Evolutionary conservation across 2,797 vertebrate genomes (phyloP).

Genomic region (Sciaenops ocellatus): DNA sequence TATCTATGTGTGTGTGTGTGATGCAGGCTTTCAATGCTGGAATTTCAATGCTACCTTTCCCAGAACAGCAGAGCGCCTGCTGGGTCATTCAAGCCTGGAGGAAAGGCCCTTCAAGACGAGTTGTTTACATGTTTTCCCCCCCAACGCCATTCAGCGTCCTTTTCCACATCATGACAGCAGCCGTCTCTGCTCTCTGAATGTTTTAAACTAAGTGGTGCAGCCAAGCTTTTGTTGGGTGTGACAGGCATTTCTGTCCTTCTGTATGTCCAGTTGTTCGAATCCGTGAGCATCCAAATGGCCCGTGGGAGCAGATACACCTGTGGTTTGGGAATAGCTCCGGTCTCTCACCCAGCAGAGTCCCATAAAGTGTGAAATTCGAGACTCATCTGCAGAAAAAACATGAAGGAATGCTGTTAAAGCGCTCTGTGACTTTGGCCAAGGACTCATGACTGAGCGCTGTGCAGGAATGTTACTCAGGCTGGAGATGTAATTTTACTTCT

Average conservation of each 20-base stretch:
- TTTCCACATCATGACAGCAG: slow-evolving; percentile 20
- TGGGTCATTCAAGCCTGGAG: slow-evolving; percentile 42
- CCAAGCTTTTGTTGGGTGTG: slow-evolving; percentile 8
- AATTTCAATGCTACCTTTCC: slow-evolving; percentile 44
- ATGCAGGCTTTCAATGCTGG: slow-evolving; percentile 40
- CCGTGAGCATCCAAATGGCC: slow-evolving; percentile 56
- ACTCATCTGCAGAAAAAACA: slow-evolving; percentile 56
- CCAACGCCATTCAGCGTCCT: slow-evolving; percentile 22
- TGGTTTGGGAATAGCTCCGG: slow-evolving; percentile 65
- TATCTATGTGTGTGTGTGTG: slow-evolving; percentile 3
- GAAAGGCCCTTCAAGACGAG: slow-evolving; percentile 37
- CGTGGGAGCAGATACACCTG: slow-evolving; percentile 72
- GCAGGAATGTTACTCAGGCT: slow-evolving; percentile 42
- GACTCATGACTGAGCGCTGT: slow-evolving; percentile 39
- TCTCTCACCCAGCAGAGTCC: slow-evolving; percentile 55
- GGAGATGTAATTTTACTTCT: slow-evolving; percentile 40
- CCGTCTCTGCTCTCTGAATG: neutral
- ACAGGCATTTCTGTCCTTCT: slow-evolving; percentile 35
- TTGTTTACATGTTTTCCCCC: slow-evolving; percentile 45
- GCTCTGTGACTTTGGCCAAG: slow-evolving; percentile 54
- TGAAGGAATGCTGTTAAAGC: slow-evolving; percentile 75
- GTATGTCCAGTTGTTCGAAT: slow-evolving; percentile 53
- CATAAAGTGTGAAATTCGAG: slow-evolving; percentile 78
- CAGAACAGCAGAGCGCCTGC: slow-evolving; percentile 24
- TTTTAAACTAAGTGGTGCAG: neutral